Evolutionary conservation across 64 coral and sea anemone species (phyloP).

Genomic region (Stylophora pistillata): DNA sequence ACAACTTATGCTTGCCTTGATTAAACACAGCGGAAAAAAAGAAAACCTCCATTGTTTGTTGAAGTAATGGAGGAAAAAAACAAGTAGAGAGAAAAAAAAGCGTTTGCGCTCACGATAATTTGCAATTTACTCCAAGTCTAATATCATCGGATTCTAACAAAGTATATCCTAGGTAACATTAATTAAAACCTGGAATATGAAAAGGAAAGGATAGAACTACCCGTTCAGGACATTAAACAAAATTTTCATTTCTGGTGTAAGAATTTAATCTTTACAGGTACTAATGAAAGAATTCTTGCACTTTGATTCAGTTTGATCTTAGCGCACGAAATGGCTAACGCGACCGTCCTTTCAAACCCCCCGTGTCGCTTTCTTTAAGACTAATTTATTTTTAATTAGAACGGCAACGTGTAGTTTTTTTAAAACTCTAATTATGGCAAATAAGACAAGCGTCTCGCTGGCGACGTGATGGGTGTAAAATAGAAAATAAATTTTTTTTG

Average conservation of each 20-base stretch:
- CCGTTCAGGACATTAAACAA: not conserved
- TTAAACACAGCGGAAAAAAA: not conserved
- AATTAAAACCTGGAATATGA: not conserved
- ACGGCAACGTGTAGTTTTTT: slow-evolving; percentile 38
- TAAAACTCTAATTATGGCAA: slow-evolving; percentile 40
- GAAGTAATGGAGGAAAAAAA: not conserved
- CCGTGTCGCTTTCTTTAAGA: slow-evolving; percentile 1
- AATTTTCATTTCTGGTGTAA: not conserved
- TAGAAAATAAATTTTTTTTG: not conserved
- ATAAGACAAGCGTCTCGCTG: slow-evolving; percentile 45
- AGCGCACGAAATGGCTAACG: not conserved
- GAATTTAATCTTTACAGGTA: not conserved
- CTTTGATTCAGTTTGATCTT: not conserved
- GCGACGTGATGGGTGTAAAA: slow-evolving; percentile 34
- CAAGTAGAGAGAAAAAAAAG: not conserved
- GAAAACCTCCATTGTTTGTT: not conserved
- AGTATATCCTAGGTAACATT: not conserved
- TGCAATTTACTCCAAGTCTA: not conserved
- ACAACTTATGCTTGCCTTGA: not conserved
- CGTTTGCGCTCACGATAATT: not conserved
- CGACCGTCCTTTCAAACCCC: not conserved
- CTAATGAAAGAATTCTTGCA: not conserved
- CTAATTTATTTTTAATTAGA: slow-evolving; percentile 50
- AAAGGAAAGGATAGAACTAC: not conserved
- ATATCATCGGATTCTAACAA: not conserved